Evolutionary conservation across 2,113 vertebrate genomes (phyloP).

Genomic region (Circaetus gallicus): DNA sequence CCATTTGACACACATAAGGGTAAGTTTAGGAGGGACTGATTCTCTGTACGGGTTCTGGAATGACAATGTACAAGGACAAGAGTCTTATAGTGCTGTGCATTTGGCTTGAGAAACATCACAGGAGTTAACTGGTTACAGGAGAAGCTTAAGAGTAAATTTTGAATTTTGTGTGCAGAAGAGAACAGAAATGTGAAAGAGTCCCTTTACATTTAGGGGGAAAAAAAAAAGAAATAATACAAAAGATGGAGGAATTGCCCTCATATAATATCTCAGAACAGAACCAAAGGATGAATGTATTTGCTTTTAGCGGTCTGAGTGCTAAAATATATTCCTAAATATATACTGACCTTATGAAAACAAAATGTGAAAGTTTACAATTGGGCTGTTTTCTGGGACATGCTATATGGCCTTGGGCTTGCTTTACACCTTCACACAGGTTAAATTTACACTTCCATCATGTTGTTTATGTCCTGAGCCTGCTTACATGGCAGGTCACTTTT

Average conservation of each 20-base stretch:
- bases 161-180: neutral
- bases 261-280: neutral
- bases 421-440: neutral
- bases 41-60: neutral
- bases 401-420: neutral
- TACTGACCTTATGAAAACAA: neutral
- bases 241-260: neutral
- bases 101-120: neutral
- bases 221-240: neutral
- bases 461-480: neutral
- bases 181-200: neutral
- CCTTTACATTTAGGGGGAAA: neutral
- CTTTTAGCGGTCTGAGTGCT: neutral
- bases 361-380: neutral
- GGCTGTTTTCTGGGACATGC: neutral
- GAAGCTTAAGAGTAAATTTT: neutral
- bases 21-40: neutral
- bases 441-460: neutral
- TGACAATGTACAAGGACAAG: neutral
- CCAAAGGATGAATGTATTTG: neutral
- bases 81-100: neutral
- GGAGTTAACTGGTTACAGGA: neutral
- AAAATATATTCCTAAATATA: neutral
- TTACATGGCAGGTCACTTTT: neutral
- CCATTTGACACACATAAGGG: accelerated